Percentiles rank a stretch among this genome's conserved stretches.
phyloP scores from a whole-genome alignment of 2,113 vertebrate genomes.

The Hoplias malabaricus region DNA sequence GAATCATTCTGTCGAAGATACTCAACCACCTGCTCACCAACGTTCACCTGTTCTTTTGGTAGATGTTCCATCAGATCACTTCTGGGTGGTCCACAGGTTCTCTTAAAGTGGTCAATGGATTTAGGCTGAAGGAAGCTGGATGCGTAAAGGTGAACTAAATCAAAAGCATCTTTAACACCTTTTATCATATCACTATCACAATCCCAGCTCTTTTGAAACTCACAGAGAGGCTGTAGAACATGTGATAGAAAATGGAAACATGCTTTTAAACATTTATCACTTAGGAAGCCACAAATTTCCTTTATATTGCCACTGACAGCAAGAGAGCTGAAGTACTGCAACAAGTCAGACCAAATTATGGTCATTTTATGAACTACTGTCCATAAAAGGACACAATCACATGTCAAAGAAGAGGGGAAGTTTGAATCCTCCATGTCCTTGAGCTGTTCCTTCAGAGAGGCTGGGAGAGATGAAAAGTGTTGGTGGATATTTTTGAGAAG shows the following conservation, averaged over 20 bases:
- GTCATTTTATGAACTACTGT: slow-evolving; percentile 56
- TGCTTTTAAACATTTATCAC: slow-evolving; percentile 48
- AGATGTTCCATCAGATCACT: slow-evolving; percentile 29
- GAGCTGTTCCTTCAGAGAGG: slow-evolving; percentile 57
- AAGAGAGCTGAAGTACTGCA: slow-evolving; percentile 56
- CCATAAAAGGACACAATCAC: slow-evolving; percentile 48
- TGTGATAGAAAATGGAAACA: slow-evolving; percentile 65
- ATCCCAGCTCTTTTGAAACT: slow-evolving; percentile 55
- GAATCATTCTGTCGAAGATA: slow-evolving; percentile 39
- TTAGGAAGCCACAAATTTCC: slow-evolving; percentile 45
- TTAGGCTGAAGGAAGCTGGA: slow-evolving; percentile 46
- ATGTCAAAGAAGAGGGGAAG: background rate
- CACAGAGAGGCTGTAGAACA: slow-evolving; percentile 61
- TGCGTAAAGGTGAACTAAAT: slow-evolving; percentile 50
- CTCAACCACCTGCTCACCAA: slow-evolving; percentile 48
- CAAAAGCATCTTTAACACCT: slow-evolving; percentile 54
- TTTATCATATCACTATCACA: background rate
- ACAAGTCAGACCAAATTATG: slow-evolving; percentile 56
- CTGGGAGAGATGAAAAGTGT: slow-evolving; percentile 45
- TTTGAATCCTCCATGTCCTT: background rate
- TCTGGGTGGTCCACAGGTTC: slow-evolving; percentile 19
- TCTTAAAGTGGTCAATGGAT: background rate
- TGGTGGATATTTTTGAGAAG: slow-evolving; percentile 60
- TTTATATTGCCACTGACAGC: accelerated
- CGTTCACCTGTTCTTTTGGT: slow-evolving; percentile 22